Evolutionary conservation across 2,888 invertebrate species (phyloP).

Genomic region (Ferrisia virgata): DNA sequence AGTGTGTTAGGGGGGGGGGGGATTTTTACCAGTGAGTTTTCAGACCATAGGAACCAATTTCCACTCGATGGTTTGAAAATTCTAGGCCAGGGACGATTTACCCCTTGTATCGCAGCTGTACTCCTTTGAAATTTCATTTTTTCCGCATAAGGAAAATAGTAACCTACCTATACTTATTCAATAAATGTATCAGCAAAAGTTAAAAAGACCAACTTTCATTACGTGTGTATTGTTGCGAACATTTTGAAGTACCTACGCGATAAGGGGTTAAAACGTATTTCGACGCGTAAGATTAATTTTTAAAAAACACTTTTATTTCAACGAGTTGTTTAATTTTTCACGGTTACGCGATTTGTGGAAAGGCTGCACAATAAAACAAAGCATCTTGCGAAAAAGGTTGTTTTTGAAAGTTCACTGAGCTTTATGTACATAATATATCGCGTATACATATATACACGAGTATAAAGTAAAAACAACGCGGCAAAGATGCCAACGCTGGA

Average conservation of each 20-base stretch:
- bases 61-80: no score
- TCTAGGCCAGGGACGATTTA: no score
- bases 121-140: no score
- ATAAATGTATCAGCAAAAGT: neutral
- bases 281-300: neutral
- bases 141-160: no score
- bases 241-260: neutral
- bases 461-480: no score
- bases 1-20: no score
- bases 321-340: conserved; percentile 15
- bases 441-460: neutral
- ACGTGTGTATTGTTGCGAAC: neutral
- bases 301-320: neutral
- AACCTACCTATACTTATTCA: neutral
- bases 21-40: no score
- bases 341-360: neutral
- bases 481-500: conserved; percentile 5
- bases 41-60: no score
- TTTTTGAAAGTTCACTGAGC: neutral
- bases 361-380: neutral
- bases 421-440: neutral
- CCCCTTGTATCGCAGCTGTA: neutral
- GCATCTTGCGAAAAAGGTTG: neutral
- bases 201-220: neutral
- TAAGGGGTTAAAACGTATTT: neutral